Base-by-base conservation (phyloP, 2,113 vertebrate genomes). In the Salvelinus sp. region DNA sequence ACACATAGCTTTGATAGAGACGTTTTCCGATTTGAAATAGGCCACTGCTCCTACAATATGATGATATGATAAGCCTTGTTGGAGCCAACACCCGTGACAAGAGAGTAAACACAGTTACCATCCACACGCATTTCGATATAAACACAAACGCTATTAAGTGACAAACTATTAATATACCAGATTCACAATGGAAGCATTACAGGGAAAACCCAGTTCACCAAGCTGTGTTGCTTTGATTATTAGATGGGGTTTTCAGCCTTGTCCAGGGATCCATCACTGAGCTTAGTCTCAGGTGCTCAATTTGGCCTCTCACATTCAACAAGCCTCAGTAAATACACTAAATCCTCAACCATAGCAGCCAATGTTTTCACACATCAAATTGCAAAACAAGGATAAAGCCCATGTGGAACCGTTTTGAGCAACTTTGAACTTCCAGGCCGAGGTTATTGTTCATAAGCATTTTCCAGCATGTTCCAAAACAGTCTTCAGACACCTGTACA, bases 21-120 rank as follows among this genome's bases (percentile, higher is more conserved):
- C 68, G 72, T 77, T 85, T 85, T 82, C 58, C 27, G 74, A 75
- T 67, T 65, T 70, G n/a, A 76, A 38, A 0, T 44, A 44, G 7
- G 38, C 16, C 77, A 66, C 48, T 2, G 58, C 44, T 67, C 66
- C 48, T 63, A 69, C 62, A 69, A 77, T 69, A 72, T 71, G 62
- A 68, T 82, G 76, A 79, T 72, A 65, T 72, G 65, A 28, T 79
- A 65, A 73, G 54, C 54, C 60, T 48, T 76, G 54, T 73, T 57
- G 58, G 6, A 16, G 58, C n/a, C 58, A 23, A 23, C 58, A 22
- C 58, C n/a, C 7, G 4, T 22, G 7, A 62, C 20, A n/a, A 62
- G n/a, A 62, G 12, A 13, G 2, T n/a, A 62, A 62, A 62, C 58
- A n/a, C n/a, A 22, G 58, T 62, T 62, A 4, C 18, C 22, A 62